phyloP scores from a whole-genome alignment of 2,888 invertebrate genomes.

The Melieria picta region DNA sequence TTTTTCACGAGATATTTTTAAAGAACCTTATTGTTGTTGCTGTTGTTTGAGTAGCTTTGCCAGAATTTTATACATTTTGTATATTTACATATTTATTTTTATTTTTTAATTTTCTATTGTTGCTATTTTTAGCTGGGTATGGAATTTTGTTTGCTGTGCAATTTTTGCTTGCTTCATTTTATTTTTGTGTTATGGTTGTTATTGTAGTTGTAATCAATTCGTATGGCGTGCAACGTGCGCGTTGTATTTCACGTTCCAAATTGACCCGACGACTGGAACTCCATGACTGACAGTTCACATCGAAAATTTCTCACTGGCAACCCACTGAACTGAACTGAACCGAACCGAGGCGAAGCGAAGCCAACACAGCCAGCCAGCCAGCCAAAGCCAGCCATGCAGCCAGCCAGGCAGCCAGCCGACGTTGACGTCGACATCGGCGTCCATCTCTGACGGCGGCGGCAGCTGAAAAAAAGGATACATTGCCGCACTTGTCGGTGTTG shows the following conservation, averaged over 20 bases:
- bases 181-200: constrained; percentile 17
- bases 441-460: constrained; percentile 14
- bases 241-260: constrained; percentile 55
- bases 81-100: too few relatives aligned
- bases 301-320: constrained; percentile 26
- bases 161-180: constrained; percentile 25
- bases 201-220: background rate
- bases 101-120: constrained; percentile 1
- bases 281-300: constrained; percentile 60
- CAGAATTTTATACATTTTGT: too few relatives aligned
- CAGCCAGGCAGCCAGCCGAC: background rate
- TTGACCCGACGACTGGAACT: constrained; percentile 66
- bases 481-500: background rate
- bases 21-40: too few relatives aligned
- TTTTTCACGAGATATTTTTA: too few relatives aligned
- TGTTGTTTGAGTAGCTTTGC: too few relatives aligned
- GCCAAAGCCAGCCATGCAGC: constrained; percentile 7
- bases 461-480: constrained; percentile 14
- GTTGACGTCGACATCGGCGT: constrained; percentile 37
- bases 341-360: too few relatives aligned
- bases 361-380: constrained; percentile 8
- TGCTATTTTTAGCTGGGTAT: background rate
- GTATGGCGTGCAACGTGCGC: constrained; percentile 46
- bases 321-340: too few relatives aligned
- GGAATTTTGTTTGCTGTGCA: constrained; percentile 15